Evolutionary conservation across 2,888 invertebrate species (phyloP).

Genomic region (Lasioglossum leucozonium): DNA sequence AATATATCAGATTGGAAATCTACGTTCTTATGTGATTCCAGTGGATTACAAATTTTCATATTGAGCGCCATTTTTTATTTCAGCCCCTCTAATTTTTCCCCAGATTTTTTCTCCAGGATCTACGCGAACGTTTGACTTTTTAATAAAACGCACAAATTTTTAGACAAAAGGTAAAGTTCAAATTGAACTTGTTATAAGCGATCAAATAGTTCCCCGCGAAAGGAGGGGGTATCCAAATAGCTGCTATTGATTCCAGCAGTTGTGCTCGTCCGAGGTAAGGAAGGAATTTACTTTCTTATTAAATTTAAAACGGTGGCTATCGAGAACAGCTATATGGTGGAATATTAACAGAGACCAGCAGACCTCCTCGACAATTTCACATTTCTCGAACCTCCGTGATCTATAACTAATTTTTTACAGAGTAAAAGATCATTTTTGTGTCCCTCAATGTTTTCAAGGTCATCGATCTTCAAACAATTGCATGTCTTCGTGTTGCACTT

Average conservation of each 20-base stretch:
- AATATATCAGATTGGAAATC: too few species aligned
- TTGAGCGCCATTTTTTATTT: neutral
- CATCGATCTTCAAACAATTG: too few species aligned
- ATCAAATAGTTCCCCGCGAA: neutral
- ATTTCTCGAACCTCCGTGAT: neutral
- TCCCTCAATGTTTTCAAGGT: too few species aligned
- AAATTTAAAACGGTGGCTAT: neutral
- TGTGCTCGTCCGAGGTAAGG: constrained; percentile 3
- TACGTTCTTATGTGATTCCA: too few species aligned
- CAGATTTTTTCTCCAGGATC: too few species aligned
- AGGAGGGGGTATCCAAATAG: neutral
- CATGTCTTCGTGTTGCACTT: too few species aligned
- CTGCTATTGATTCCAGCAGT: constrained; percentile 4
- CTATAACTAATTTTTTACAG: neutral
- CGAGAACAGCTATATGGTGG: neutral
- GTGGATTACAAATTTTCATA: too few species aligned
- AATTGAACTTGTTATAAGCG: neutral
- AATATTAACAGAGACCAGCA: neutral
- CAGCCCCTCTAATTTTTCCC: too few species aligned
- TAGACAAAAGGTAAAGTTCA: neutral
- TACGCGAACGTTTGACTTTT: neutral
- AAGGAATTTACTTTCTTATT: constrained; percentile 1
- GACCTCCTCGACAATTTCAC: neutral
- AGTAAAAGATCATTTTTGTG: too few species aligned
- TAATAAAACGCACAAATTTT: neutral